Base-by-base conservation (phyloP, 2,888 invertebrate species). In the Emmelina monodactyla region DNA sequence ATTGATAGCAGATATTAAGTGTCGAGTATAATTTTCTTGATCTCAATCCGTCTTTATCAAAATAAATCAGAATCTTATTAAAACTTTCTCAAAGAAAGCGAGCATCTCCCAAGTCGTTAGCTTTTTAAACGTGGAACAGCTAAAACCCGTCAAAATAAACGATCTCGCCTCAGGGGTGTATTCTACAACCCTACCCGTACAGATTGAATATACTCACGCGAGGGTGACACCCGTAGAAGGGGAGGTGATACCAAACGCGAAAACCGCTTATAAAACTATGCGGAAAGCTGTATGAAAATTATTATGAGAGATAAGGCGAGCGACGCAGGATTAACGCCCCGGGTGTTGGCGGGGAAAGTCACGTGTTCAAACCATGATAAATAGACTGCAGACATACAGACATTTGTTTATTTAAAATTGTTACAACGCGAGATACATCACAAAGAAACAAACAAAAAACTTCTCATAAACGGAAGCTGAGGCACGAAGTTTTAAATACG, bases 261-360 rank as follows among this genome's bases (percentile, higher is more conserved):
- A 53, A 62, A 60, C 58, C 62, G 64, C 62, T 64, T 68, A 62
- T 62, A 64, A 47, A 41, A 36, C 25, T 41, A 41, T 37, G 35
- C 37, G 33, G n/a, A 60, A 69, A 68, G 61, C 53, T 51, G 69
- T 72, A 78, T 76, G 75, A 78, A 79, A 78, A 79, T 79, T 71
- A 75, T 78, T 76, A 79, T 78, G 64, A 78, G 73, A 71, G 45
- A 44, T 47, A 49, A 49, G 45, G 43, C 45, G 43, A 45, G 49
- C 46, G 44, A 49, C 45, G 42, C 46, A 35, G 41, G 43, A 47
- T 49, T 47, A 49, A 34, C 45, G 37, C 41, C 42, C n/a, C 6
- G 25, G 25, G n/a, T 3, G 25, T 3, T 11, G 6, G 19, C 6
- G 19, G 19, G 6, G 19, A 9, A 25, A 9, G 25, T 11, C 25